Conservation (phyloP, 1,140 invertebrate species). For the Probaryconus sp. region DNA sequence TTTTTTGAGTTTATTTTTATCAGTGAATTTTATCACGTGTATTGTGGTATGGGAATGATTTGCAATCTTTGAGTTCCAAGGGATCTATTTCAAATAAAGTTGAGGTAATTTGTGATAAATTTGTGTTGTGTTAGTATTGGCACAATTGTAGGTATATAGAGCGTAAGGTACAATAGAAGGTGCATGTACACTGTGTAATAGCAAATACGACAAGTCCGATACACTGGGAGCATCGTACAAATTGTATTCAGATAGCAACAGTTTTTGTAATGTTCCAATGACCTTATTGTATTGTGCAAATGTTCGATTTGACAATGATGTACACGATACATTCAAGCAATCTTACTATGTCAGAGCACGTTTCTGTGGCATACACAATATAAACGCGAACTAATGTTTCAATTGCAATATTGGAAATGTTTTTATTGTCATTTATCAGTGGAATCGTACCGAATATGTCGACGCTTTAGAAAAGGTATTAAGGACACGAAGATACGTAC, state of each 20-base stretch:
- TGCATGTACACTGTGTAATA: constrained; percentile 29
- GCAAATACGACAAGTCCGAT: constrained; percentile 46
- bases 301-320: constrained; percentile 48
- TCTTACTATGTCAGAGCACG: constrained; percentile 40
- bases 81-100: too few relatives aligned
- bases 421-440: too few relatives aligned
- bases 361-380: background rate
- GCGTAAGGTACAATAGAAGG: constrained; percentile 9
- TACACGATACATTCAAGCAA: constrained; percentile 24
- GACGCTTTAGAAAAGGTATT: too few relatives aligned
- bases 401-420: constrained; percentile 1
- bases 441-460: too few relatives aligned
- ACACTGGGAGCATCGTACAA: constrained; percentile 51
- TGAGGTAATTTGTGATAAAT: too few relatives aligned
- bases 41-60: too few relatives aligned
- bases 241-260: constrained; percentile 52
- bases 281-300: constrained; percentile 53
- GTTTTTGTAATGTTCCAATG: constrained; percentile 56
- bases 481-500: too few relatives aligned
- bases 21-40: too few relatives aligned
- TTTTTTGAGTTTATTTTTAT: too few relatives aligned
- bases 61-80: too few relatives aligned
- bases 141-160: background rate
- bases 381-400: constrained; percentile 11
- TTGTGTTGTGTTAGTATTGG: background rate